A percentile compares a stretch with the other conserved stretches of the same genome.
phyloP scores from a whole-genome alignment of 2,888 invertebrate genomes.

The Dasysyrphus albostriatus region DNA sequence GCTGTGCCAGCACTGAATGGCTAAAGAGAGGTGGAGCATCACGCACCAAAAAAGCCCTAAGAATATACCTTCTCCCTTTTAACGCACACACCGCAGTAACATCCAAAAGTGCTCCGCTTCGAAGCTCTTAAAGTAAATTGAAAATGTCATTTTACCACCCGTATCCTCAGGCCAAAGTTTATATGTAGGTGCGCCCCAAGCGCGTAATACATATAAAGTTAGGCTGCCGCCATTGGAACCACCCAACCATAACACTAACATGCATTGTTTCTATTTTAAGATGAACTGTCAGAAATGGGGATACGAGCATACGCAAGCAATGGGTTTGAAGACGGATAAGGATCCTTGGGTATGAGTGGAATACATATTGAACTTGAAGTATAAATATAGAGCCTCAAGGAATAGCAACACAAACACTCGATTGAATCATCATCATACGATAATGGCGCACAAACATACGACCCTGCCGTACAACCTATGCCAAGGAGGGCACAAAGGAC shows the following conservation, averaged over 20 bases:
- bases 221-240: not conserved
- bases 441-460: constrained; percentile 3
- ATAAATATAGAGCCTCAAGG: constrained; percentile 22
- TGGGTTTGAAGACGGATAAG: constrained; percentile 5
- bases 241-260: constrained; percentile 14
- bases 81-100: not conserved
- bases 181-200: constrained; percentile 42
- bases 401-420: constrained; percentile 45
- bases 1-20: not conserved
- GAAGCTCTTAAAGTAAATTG: constrained; percentile 52
- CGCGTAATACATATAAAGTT: constrained; percentile 24
- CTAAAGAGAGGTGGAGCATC: not conserved
- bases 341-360: constrained; percentile 12
- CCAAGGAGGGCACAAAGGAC: constrained; percentile 43
- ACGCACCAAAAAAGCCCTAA: not conserved
- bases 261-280: constrained; percentile 50
- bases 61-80: not conserved
- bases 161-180: constrained; percentile 17
- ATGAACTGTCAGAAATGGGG: not conserved
- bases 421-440: constrained; percentile 63
- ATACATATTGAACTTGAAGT: constrained; percentile 23
- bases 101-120: not conserved
- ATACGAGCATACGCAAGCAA: not conserved
- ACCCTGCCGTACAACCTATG: constrained; percentile 14
- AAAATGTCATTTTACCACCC: constrained; percentile 57